phyloP scores from a whole-genome alignment of 2,797 vertebrate genomes.

The Enteromius treurensis region DNA sequence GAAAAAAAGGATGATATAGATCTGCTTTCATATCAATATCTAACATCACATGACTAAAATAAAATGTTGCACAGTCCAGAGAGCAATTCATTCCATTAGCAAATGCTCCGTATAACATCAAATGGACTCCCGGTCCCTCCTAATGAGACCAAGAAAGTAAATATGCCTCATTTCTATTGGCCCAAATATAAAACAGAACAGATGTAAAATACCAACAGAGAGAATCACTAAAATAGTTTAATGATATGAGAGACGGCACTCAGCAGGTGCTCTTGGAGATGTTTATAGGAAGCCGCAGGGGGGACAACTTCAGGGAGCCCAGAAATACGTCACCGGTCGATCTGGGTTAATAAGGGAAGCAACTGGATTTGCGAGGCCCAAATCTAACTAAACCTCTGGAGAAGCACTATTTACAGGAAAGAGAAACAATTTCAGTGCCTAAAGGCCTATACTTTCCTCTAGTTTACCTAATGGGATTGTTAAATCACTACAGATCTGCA shows the following conservation, averaged over 20 bases:
- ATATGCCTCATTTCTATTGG: not conserved
- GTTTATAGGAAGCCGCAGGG: not conserved
- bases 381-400: slow-evolving; percentile 9
- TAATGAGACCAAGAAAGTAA: slow-evolving; percentile 23
- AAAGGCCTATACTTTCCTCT: not conserved
- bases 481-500: slow-evolving; percentile 15
- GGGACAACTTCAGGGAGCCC: slow-evolving; percentile 21
- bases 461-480: not conserved
- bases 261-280: slow-evolving; percentile 29
- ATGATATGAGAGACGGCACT: slow-evolving; percentile 7
- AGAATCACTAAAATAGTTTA: slow-evolving; percentile 26
- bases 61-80: not conserved
- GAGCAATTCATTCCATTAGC: not conserved
- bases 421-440: not conserved
- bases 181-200: slow-evolving; percentile 2
- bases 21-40: not conserved
- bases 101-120: not conserved
- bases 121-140: not conserved
- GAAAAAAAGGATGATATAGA: not conserved
- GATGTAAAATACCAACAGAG: slow-evolving; percentile 6
- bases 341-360: slow-evolving; percentile 33
- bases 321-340: not conserved
- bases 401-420: not conserved
- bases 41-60: slow-evolving; percentile 9
- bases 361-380: not conserved